phyloP scores from a whole-genome alignment of 2,888 invertebrate genomes.

The Petrolisthes cinctipes region DNA sequence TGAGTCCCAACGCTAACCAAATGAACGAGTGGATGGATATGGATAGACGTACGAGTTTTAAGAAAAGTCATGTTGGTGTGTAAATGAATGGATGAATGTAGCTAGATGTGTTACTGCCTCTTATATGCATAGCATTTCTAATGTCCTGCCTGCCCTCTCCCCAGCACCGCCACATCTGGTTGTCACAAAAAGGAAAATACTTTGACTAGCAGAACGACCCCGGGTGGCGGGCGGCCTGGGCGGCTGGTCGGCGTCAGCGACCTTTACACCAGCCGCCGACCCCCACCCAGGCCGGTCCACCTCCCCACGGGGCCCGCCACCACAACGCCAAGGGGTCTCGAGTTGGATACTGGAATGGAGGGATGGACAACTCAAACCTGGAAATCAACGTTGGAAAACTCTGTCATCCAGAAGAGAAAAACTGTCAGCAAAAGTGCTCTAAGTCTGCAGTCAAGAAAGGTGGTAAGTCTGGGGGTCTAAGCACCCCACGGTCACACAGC shows the following conservation, averaged over 20 bases:
- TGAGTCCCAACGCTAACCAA: constrained; percentile 3
- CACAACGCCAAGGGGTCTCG: neutral
- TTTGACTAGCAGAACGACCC: constrained; percentile 40
- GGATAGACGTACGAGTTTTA: neutral
- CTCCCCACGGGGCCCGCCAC: constrained; percentile 1
- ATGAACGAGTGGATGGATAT: neutral
- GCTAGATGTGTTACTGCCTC: neutral
- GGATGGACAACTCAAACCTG: neutral
- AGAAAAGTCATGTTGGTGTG: neutral
- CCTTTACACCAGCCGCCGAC: constrained; percentile 21
- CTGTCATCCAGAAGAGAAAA: neutral
- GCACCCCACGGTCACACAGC: constrained; percentile 9
- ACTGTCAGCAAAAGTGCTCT: neutral
- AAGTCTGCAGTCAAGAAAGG: neutral
- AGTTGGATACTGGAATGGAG: neutral
- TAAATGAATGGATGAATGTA: neutral
- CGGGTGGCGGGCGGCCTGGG: constrained; percentile 31
- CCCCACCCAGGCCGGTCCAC: neutral
- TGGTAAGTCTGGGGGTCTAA: neutral
- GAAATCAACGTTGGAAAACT: neutral
- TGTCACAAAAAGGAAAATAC: constrained; percentile 55
- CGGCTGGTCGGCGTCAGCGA: constrained; percentile 9
- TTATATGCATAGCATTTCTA: neutral
- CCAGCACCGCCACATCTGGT: constrained; percentile 60
- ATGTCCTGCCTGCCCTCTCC: neutral